Percentiles rank a stretch among this genome's conserved stretches.
phyloP scores from a whole-genome alignment of 2,888 invertebrate species.

The Mythimna loreyi region DNA sequence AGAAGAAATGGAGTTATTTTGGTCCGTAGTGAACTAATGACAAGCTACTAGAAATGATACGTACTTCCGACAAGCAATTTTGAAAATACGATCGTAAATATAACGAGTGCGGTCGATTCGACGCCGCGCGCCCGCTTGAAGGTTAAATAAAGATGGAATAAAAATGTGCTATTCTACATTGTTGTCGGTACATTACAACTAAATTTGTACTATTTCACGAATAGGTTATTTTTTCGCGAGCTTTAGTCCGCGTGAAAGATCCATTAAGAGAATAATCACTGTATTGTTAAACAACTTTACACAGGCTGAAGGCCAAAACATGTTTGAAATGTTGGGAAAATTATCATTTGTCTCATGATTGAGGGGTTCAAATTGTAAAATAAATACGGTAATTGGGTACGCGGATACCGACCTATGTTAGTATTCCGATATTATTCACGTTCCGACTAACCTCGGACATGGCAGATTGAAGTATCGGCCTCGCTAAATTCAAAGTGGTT shows the following conservation, averaged over 20 bases:
- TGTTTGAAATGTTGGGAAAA: slow-evolving; percentile 61
- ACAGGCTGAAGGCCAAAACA: slow-evolving; percentile 65
- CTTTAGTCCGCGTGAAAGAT: slow-evolving; percentile 66
- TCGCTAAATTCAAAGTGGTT: not conserved
- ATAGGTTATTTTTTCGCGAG: not conserved
- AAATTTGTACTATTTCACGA: not conserved
- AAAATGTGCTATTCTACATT: too few species aligned
- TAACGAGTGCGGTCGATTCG: too few species aligned
- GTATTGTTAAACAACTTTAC: slow-evolving; percentile 68
- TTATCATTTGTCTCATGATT: slow-evolving; percentile 54
- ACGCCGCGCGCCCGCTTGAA: too few species aligned
- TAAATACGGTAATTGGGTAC: not conserved
- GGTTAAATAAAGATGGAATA: too few species aligned
- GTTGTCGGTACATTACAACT: not conserved
- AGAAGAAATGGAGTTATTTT: too few species aligned
- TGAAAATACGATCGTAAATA: too few species aligned
- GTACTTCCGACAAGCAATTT: too few species aligned
- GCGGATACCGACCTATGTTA: not conserved
- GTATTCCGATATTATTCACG: not conserved
- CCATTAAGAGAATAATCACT: slow-evolving; percentile 65
- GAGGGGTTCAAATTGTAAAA: slow-evolving; percentile 7
- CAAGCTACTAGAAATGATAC: too few species aligned
- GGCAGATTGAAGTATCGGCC: too few species aligned
- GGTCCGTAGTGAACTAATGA: too few species aligned
- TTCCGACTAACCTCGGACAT: not conserved